Percentiles rank a stretch among this genome's conserved stretches.
phyloP scores from a whole-genome alignment of 2,888 invertebrate species.

The Leucoptera coffeella region DNA sequence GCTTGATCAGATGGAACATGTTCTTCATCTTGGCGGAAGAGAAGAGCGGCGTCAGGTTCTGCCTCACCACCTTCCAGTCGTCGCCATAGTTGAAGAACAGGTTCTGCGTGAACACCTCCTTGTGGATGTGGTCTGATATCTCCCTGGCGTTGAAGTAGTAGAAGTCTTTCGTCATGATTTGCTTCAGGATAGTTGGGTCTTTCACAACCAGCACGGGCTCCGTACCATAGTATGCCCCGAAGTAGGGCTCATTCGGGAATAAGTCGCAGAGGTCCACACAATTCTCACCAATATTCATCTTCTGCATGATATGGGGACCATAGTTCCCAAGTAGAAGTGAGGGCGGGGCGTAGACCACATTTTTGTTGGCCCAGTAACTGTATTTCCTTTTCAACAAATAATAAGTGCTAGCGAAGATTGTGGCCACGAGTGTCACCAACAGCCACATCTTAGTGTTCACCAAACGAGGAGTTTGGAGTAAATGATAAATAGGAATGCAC shows the following conservation, averaged over 20 bases:
- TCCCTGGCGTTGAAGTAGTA: conserved; percentile 12
- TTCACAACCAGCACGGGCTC: conserved; percentile 9
- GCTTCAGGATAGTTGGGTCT: conserved; percentile 12
- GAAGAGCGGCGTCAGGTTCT: conserved; percentile 12
- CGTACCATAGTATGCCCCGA: conserved; percentile 6
- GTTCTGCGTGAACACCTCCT: conserved; percentile 10
- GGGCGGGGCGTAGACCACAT: neutral
- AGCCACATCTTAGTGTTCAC: no score
- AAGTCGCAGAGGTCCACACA: conserved; percentile 5
- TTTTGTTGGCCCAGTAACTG: conserved; percentile 2
- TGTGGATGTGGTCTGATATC: conserved; percentile 8
- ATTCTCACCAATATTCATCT: neutral
- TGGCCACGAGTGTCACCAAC: no score
- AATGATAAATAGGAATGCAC: no score
- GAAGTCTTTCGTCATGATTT: conserved; percentile 12
- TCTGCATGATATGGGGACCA: neutral
- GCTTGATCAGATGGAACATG: conserved; percentile 14
- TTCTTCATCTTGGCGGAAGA: conserved; percentile 12
- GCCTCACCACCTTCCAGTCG: conserved; percentile 12
- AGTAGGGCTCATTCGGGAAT: conserved; percentile 4
- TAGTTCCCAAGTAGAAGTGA: conserved; percentile 2
- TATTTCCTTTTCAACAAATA: neutral
- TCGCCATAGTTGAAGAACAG: conserved; percentile 12
- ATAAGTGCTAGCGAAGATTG: no score
- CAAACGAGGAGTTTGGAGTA: no score